Evolutionary conservation across 2,888 invertebrate genomes (phyloP).

Genomic region (Pollenia angustigena): DNA sequence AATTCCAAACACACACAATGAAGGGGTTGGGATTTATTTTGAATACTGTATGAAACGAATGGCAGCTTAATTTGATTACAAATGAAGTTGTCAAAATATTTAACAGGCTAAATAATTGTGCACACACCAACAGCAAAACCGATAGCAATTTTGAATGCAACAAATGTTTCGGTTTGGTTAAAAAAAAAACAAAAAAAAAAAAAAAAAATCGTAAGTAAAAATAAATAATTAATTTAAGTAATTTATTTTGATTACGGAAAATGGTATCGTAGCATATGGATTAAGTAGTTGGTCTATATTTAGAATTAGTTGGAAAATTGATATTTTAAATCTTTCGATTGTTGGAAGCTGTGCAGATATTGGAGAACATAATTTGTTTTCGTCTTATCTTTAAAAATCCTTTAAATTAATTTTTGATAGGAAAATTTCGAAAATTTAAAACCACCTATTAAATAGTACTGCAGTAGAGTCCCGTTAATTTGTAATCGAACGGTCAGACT

Average conservation of each 20-base stretch:
- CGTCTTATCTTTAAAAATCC: too few species aligned
- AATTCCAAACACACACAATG: conserved; percentile 56
- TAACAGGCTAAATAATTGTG: conserved; percentile 72
- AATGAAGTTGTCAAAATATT: conserved; percentile 74
- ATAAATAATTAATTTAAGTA: conserved; percentile 15
- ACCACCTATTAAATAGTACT: too few species aligned
- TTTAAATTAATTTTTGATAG: too few species aligned
- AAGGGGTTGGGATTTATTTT: conserved; percentile 57
- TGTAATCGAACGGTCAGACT: too few species aligned
- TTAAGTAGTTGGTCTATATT: not conserved
- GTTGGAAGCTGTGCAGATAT: too few species aligned
- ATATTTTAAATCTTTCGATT: not conserved
- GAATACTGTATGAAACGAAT: conserved; percentile 45
- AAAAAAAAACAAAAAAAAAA: not conserved
- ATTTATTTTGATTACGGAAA: conserved; percentile 21
- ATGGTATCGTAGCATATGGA: not conserved
- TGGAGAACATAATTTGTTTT: too few species aligned
- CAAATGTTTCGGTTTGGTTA: conserved; percentile 1
- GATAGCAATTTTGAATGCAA: conserved; percentile 44
- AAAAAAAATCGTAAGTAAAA: not conserved
- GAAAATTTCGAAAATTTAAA: too few species aligned
- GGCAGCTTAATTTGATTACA: conserved; percentile 68
- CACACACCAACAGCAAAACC: conserved; percentile 32
- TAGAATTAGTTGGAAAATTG: not conserved
- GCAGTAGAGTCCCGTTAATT: too few species aligned